Base-by-base conservation (phyloP, 2,888 invertebrate species). In the Melieria crassipennis region DNA sequence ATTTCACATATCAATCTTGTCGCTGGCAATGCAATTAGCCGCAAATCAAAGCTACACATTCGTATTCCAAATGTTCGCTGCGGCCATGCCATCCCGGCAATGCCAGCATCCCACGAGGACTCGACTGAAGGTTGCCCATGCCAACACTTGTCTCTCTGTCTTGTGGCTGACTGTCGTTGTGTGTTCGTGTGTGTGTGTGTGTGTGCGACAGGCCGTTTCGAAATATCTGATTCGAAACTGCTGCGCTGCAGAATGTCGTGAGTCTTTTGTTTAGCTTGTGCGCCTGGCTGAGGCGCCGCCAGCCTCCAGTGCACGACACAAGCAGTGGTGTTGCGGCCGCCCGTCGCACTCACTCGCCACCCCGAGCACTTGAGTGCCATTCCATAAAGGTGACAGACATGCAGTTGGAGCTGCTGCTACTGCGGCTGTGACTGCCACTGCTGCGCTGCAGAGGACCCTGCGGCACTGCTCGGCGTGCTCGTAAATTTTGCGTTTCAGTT, bases 91-190 rank as follows among this genome's bases (percentile, higher is more conserved):
- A 52, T 52, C 4, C 56, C 43, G 56, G 58, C 58, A 66, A 66
- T 57, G 66, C 46, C 47, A 63, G 48, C 63, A 63, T 63, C 63
- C 16, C 48, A 52, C 11, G 63, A 63, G 69, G 57, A 46, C 57
- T 63, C 30, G 63, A 46, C 63, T 63, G 55, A 69, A 69, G 69
- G 69, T 30, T 50, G 45, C 48, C 7, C 7, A 47, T 42, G 62
- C 6, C 30, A 30, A 30, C 30, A 30, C 30, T 30, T 30, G 30
- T 30, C 30, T 30, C 1, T 30, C 30, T 30, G 30, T 30, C 30
- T 30, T 30, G 30, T 30, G 30, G 30, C 30, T 30, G 30, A 30
- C 30, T 30, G 30, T 3, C 30, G 30, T 30, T 30, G 30, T 3
- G 3, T 30, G 30, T 3, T 30, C 30, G 30, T 30, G 30, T 30